These are phyloP conservation scores for Rousettus madagascariensis DNA, from an alignment of 2,797 vertebrate genomes.

Conservation along the genomic window DNA sequence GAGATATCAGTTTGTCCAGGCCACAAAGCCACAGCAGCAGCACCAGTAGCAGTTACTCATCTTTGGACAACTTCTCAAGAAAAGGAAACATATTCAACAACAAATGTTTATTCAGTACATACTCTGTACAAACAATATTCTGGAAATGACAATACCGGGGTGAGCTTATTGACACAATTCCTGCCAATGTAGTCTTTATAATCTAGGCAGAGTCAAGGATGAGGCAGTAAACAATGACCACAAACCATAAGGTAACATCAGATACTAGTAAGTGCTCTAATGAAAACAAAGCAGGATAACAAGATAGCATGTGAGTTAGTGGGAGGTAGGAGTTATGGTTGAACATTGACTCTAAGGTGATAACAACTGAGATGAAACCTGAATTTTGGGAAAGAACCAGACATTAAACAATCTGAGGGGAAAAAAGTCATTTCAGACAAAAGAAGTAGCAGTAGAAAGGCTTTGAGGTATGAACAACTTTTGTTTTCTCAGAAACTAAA, in stretches of 20 bases:
- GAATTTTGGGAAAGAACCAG: background rate
- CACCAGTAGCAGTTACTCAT: background rate
- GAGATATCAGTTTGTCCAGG: background rate
- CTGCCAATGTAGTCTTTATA: background rate
- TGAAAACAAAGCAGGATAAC: background rate
- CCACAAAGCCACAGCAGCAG: background rate
- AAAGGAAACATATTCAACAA: background rate
- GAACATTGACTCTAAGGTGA: background rate
- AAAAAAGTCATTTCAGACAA: background rate
- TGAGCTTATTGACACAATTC: background rate
- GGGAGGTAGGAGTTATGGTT: background rate
- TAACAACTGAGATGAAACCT: background rate
- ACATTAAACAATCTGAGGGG: background rate
- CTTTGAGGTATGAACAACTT: background rate
- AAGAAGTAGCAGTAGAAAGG: background rate
- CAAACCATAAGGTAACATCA: background rate
- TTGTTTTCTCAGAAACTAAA: background rate
- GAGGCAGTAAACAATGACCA: background rate
- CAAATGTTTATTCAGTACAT: background rate
- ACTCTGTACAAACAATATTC: background rate
- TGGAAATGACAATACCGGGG: background rate
- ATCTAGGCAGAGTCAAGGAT: background rate
- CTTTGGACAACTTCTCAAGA: background rate
- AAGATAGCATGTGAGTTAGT: background rate
- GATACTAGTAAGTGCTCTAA: background rate